Base-by-base conservation (phyloP, 2,888 invertebrate species). In the Ochropleura plecta region DNA sequence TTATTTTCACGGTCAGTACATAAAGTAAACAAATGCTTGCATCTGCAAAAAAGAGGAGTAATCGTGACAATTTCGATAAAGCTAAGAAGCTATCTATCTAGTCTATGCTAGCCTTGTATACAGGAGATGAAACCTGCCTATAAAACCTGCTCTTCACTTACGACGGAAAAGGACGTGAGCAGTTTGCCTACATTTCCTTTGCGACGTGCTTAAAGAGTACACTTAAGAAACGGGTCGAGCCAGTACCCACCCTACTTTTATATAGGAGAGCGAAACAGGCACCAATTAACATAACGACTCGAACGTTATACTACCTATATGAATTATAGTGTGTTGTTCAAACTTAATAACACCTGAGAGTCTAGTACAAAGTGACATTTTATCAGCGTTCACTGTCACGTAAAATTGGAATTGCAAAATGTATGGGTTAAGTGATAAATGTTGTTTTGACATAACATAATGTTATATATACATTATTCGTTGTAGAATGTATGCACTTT, bases 221-320 rank as follows among this genome's bases (percentile, higher is more conserved):
- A 80, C 85, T 85, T 85, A 85, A 71, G 72, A 78, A 87, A 85
- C 80, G 46, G 51, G 77, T 87, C 66, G 51, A 64, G 55, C 59
- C 48, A 59, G 73, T 71, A 79, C 30, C 64, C 55, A 64, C 63
- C 59, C 67, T 66, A 55, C 70, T 74, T 66, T 65, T 79, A 64
- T 70, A 62, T 60, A 62, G 30, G 46, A 46, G 67, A 74, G 70
- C 14, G 14, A 46, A 66, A 72, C 63, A 55, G 53, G 44, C 66
- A 60, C 59, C 65, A 79, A 83, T 83, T 74, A 79, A 42, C 78
- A 30, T 82, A 69, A 49, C 12, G 42, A 53, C 20, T 55, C 46
- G 59, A 73, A 64, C n/a, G 59, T 12, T 48, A 42, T 71, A 62
- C 14, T 6, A 48, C 30, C 30, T 30, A 30, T 30, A 30, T 30